Evolutionary conservation across 1,140 invertebrate species (phyloP).

Genomic region (Drosophila aff.): DNA sequence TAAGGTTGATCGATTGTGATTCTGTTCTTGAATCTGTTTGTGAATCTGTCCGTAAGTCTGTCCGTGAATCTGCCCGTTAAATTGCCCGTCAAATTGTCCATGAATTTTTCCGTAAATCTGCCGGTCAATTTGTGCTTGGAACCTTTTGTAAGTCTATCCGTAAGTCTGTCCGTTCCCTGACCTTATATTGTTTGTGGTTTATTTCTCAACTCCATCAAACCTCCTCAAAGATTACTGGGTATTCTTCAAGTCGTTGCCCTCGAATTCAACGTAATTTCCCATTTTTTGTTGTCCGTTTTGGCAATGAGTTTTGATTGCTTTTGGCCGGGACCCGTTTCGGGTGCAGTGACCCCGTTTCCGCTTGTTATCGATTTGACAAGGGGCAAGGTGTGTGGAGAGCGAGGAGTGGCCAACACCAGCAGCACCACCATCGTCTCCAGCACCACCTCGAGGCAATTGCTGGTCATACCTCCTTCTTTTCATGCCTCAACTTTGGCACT

Average conservation of each 20-base stretch:
- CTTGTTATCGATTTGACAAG: slow-evolving; percentile 78
- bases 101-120: too few relatives aligned
- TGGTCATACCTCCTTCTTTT: slow-evolving; percentile 42
- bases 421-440: slow-evolving; percentile 12
- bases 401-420: slow-evolving; percentile 18
- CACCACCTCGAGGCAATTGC: slow-evolving; percentile 24
- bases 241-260: not conserved
- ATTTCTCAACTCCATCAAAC: not conserved
- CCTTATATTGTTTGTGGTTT: not conserved
- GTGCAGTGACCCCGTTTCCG: slow-evolving; percentile 80
- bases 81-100: too few relatives aligned
- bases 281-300: slow-evolving; percentile 59
- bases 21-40: too few relatives aligned
- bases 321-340: slow-evolving; percentile 74
- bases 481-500: slow-evolving; percentile 69
- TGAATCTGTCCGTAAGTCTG: not conserved
- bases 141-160: too few relatives aligned
- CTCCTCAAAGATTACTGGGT: not conserved
- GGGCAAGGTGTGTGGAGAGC: slow-evolving; percentile 30
- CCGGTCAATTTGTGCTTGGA: too few relatives aligned
- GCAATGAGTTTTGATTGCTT: slow-evolving; percentile 82
- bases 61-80: not conserved
- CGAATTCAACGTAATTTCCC: slow-evolving; percentile 1
- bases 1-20: not conserved
- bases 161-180: not conserved